These are phyloP conservation scores for Saccostrea glomerata DNA, from an alignment of 1,140 invertebrate species.

Conservation along the genomic window DNA sequence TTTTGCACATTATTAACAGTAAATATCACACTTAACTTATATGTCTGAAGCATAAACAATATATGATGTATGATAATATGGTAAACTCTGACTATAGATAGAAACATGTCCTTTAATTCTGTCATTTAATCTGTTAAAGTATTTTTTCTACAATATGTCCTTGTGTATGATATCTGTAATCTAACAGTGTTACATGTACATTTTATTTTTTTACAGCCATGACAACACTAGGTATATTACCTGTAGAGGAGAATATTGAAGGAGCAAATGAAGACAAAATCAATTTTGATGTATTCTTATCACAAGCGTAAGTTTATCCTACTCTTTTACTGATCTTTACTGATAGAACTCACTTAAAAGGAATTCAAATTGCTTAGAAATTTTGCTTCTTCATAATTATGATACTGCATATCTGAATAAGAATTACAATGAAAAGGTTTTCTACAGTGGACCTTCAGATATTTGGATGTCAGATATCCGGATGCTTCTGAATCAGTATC, in stretches of 20 bases:
- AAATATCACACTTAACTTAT: too few species aligned
- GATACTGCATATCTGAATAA: neutral
- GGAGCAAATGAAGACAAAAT: conserved; percentile 69
- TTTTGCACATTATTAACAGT: too few species aligned
- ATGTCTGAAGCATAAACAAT: too few species aligned
- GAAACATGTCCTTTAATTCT: too few species aligned
- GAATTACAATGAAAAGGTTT: neutral
- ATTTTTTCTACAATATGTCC: too few species aligned
- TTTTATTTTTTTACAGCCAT: conserved; percentile 66
- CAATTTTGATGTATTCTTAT: conserved; percentile 68
- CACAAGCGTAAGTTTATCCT: conserved; percentile 69
- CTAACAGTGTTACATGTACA: neutral
- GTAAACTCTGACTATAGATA: too few species aligned
- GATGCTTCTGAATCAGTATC: neutral
- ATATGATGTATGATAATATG: too few species aligned
- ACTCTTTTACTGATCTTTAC: neutral
- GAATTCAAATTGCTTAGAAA: neutral
- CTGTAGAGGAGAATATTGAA: conserved; percentile 64
- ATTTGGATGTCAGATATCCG: too few species aligned
- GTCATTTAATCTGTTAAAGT: too few species aligned
- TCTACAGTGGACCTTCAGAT: too few species aligned
- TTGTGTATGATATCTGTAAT: too few species aligned
- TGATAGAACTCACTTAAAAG: neutral
- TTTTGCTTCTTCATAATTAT: neutral
- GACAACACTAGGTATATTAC: conserved; percentile 66